Base-by-base conservation (phyloP, 2,888 invertebrate species). In the Itoplectis maculator region DNA sequence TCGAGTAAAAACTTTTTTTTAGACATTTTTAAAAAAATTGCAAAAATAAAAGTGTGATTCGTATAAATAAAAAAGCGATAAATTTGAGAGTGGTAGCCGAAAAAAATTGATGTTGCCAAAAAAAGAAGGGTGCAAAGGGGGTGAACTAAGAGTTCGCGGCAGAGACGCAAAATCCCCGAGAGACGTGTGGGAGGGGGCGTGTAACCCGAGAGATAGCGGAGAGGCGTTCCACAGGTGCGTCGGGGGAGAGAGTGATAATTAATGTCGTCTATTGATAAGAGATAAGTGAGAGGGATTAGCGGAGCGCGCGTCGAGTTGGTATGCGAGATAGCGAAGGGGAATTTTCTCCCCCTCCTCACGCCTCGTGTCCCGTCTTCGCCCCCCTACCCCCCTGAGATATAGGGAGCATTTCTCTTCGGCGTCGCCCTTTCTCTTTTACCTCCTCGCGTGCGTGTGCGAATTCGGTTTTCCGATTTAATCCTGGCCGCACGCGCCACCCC, bases 251-350 rank as follows among this genome's bases (percentile, higher is more conserved):
- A 87, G 87, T 82, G 88, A 89, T 90, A 90, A 91, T 91, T 91
- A 90, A 90, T 90, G 89, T 87, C 88, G 84, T 84, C 85, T 87
- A 90, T 91, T 89, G 91, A 90, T 89, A 88, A 89, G 86, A 90
- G 88, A 89, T 90, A 88, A 89, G 87, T 86, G 86, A 88, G 89
- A 85, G 84, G 86, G 85, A 86, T 88, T 87, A 86, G 84, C 83
- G 83, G 29, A 2, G 29, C 2, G 29, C 29, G 29, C 29, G 29
- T 29, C 15, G 59, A 15, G 42, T 73, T 20, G 37, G 23, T 45
- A 29, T 29, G 49, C n/a, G n/a, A 29, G 15, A 11, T 45, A 59
- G 47, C 23, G 0, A 37, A 23, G 18, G 47, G 47, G 20, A 47
- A 35, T 35, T 47, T 29, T 61, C 35, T 20, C 20, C 35, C 37